Evolutionary conservation across 2,797 vertebrate genomes (phyloP).

Genomic region (Tenualosa ilisha): DNA sequence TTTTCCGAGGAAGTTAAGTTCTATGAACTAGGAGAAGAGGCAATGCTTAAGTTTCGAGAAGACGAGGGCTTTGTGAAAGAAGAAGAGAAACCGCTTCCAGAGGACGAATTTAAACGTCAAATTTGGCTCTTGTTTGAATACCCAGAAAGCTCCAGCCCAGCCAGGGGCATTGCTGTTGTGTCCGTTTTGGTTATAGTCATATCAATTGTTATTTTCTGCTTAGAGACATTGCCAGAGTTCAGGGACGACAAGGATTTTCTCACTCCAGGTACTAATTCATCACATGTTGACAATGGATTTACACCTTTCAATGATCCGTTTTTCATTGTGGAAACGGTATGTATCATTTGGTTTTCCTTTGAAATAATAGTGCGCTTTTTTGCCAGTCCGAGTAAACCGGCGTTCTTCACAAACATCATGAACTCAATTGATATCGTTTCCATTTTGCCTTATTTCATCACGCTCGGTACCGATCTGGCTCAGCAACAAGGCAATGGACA

Average conservation of each 20-base stretch:
- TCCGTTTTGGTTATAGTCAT: slow-evolving; percentile 97
- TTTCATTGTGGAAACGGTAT: slow-evolving; percentile 98
- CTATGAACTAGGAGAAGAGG: slow-evolving; percentile 95
- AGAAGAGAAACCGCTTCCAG: slow-evolving; percentile 90
- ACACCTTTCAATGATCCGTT: slow-evolving; percentile 98
- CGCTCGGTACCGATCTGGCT: slow-evolving; percentile 93
- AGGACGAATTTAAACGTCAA: slow-evolving; percentile 96
- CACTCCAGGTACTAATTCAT: slow-evolving; percentile 69
- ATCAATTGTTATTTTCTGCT: slow-evolving; percentile 97
- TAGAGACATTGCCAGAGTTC: slow-evolving; percentile 98
- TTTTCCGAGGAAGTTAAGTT: slow-evolving; percentile 98
- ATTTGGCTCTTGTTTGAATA: slow-evolving; percentile 98
- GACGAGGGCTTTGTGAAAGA: slow-evolving; percentile 98
- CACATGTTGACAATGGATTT: slow-evolving; percentile 77
- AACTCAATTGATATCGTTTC: slow-evolving; percentile 98
- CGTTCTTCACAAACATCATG: slow-evolving; percentile 98
- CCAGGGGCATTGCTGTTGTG: slow-evolving; percentile 94
- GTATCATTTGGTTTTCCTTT: slow-evolving; percentile 99
- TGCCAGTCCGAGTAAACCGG: slow-evolving; percentile 91
- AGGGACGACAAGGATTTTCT: slow-evolving; percentile 91
- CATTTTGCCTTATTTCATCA: slow-evolving; percentile 99
- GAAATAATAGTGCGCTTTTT: slow-evolving; percentile 97
- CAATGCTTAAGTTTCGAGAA: slow-evolving; percentile 94
- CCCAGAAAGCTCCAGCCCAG: slow-evolving; percentile 94
- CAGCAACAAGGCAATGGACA: slow-evolving; percentile 86